Evolutionary conservation across 2,113 vertebrate species (phyloP).

Genomic region (Sitta europaea): DNA sequence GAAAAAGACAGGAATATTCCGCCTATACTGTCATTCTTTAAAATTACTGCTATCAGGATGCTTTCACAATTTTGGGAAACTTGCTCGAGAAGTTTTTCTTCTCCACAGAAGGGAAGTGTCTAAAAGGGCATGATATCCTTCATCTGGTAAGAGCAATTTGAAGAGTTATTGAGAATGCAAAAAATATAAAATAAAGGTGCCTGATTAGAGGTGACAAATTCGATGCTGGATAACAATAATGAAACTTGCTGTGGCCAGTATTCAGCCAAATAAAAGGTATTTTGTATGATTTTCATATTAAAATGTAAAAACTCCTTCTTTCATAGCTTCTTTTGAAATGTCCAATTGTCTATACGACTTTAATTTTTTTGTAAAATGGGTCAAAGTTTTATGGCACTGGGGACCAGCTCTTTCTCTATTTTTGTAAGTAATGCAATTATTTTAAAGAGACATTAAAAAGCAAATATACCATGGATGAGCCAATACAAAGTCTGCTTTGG

Average conservation of each 20-base stretch:
- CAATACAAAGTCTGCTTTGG: background rate
- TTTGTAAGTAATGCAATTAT: background rate
- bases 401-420: background rate
- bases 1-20: background rate
- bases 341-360: background rate
- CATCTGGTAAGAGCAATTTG: background rate
- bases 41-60: constrained; percentile 48
- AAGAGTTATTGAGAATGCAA: background rate
- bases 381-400: background rate
- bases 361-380: background rate
- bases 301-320: background rate
- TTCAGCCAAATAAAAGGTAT: background rate
- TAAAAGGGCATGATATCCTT: constrained; percentile 13
- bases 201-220: background rate
- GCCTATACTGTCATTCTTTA: constrained; percentile 20
- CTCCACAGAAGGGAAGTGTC: background rate
- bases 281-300: background rate
- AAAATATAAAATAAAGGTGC: constrained; percentile 24
- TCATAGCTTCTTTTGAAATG: background rate
- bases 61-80: constrained; percentile 15
- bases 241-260: background rate
- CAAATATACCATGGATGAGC: background rate
- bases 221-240: background rate
- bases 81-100: constrained; percentile 8
- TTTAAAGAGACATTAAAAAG: background rate